A percentile compares a stretch with the other conserved stretches of the same genome.
These are phyloP conservation scores for Lithodes maja DNA, from an alignment of 2,888 invertebrate species.

Conservation along the genomic window DNA sequence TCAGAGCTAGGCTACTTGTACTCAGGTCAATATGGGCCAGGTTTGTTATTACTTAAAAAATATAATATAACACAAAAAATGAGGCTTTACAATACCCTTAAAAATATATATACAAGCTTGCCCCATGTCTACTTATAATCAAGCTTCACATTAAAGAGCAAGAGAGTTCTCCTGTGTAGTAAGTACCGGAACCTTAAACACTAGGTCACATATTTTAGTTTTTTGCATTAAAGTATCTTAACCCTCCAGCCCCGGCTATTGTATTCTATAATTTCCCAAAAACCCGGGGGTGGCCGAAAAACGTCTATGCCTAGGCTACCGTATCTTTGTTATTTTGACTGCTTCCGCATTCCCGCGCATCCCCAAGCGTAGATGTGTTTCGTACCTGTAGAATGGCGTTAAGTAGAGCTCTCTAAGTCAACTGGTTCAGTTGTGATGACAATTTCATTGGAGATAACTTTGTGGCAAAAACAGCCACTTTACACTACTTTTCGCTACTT, in stretches of 20 bases:
- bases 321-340: too few relatives aligned
- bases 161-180: slow-evolving; percentile 21
- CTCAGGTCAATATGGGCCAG: slow-evolving; percentile 48
- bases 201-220: neutral
- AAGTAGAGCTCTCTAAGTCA: too few relatives aligned
- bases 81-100: slow-evolving; percentile 32
- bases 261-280: too few relatives aligned
- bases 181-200: slow-evolving; percentile 30
- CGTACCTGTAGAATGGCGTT: too few relatives aligned
- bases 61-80: slow-evolving; percentile 21
- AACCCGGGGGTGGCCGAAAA: too few relatives aligned
- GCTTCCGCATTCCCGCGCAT: too few relatives aligned
- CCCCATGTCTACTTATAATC: slow-evolving; percentile 32
- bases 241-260: neutral
- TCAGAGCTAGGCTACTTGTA: slow-evolving; percentile 47
- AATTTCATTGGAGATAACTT: too few relatives aligned
- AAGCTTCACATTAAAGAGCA: slow-evolving; percentile 40
- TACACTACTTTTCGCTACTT: too few relatives aligned
- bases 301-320: too few relatives aligned
- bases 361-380: too few relatives aligned
- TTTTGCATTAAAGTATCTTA: slow-evolving; percentile 34
- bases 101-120: slow-evolving; percentile 51
- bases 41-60: slow-evolving; percentile 27
- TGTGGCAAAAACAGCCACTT: too few relatives aligned
- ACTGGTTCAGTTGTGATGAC: too few relatives aligned